phyloP scores from a whole-genome alignment of 35 echinoderm and acorn worm genomes.

The Apostichopus parvimensis region DNA sequence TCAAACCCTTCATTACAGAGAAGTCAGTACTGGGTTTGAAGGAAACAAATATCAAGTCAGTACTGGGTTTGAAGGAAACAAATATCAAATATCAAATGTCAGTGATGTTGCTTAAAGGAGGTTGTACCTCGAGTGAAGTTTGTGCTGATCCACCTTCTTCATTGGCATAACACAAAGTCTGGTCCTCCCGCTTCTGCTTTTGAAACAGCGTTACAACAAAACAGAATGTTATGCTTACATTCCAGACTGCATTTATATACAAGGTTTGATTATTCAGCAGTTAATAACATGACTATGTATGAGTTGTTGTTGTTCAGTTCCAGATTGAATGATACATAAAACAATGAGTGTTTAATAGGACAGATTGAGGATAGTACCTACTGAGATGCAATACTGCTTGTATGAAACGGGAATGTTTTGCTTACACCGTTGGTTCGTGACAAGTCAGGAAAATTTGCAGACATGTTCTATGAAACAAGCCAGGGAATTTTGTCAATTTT shows the following conservation, averaged over 20 bases:
- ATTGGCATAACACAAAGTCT: too few species aligned
- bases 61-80: too few species aligned
- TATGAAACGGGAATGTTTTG: too few species aligned
- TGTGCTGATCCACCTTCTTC: not conserved
- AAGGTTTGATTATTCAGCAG: not conserved
- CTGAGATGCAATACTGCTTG: too few species aligned
- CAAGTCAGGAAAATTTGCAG: too few species aligned
- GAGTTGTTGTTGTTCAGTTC: not conserved
- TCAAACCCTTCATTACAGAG: slow-evolving; percentile 82
- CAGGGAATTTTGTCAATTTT: too few species aligned
- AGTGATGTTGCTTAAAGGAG: not conserved
- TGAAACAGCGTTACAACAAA: too few species aligned
- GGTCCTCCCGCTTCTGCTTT: too few species aligned
- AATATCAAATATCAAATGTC: too few species aligned
- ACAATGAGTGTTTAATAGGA: not conserved
- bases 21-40: slow-evolving; percentile 98
- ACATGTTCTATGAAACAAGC: too few species aligned
- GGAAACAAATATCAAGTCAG: not conserved
- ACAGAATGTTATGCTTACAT: not conserved
- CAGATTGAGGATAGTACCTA: not conserved
- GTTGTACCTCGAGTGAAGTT: not conserved
- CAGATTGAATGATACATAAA: not conserved
- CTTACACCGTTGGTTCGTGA: too few species aligned
- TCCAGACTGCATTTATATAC: not conserved
- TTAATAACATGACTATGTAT: slow-evolving; percentile 1